phyloP scores from a whole-genome alignment of 2,797 vertebrate species.

The Amniataba percoides region DNA sequence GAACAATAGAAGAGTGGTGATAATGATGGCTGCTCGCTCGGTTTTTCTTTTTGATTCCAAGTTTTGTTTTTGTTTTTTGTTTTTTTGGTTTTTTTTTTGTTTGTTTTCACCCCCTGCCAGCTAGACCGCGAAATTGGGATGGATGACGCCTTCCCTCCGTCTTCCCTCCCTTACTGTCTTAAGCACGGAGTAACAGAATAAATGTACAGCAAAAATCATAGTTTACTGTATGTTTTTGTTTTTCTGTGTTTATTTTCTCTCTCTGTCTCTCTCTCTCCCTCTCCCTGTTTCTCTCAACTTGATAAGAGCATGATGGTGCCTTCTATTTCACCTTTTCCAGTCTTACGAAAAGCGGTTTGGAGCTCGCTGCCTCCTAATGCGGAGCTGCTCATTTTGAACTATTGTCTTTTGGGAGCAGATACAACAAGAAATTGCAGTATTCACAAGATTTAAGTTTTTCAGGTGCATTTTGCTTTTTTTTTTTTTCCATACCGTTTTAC shows the following conservation, averaged over 20 bases:
- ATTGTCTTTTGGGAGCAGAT: conserved; percentile 69
- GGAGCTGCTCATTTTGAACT: conserved; percentile 76
- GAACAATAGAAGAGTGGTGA: conserved; percentile 74
- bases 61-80: conserved; percentile 42
- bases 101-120: conserved; percentile 75
- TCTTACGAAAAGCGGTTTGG: conserved; percentile 85
- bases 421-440: conserved; percentile 69
- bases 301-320: conserved; percentile 96
- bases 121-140: conserved; percentile 86
- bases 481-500: conserved; percentile 69
- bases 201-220: conserved; percentile 92
- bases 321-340: conserved; percentile 94
- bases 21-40: conserved; percentile 61
- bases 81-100: conserved; percentile 49
- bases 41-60: conserved; percentile 53
- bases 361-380: conserved; percentile 51
- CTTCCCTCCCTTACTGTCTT: conserved; percentile 67
- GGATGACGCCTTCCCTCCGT: conserved; percentile 71
- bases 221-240: conserved; percentile 85
- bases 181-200: conserved; percentile 80
- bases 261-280: too few relatives aligned
- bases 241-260: conserved; percentile 77
- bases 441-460: conserved; percentile 68
- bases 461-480: conserved; percentile 74
- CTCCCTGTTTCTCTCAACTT: conserved; percentile 75